Evolutionary conservation across 2,797 vertebrate genomes (phyloP).

Genomic region (Leptoclinus maculatus): DNA sequence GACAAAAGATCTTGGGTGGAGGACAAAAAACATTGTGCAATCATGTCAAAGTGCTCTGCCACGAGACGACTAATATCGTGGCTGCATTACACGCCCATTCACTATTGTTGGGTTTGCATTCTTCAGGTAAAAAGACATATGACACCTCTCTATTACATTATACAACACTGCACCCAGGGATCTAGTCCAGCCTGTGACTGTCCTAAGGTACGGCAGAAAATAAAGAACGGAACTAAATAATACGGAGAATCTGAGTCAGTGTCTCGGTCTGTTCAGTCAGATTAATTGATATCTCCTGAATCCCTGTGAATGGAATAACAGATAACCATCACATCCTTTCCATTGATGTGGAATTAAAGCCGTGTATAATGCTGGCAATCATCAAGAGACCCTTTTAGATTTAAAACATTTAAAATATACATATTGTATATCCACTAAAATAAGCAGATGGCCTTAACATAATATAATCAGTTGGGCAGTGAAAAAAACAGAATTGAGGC

Average conservation of each 20-base stretch:
- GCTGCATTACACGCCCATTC: slow-evolving; percentile 62
- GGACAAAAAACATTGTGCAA: slow-evolving; percentile 64
- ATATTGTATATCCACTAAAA: not conserved
- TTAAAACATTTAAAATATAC: not conserved
- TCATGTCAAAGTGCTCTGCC: slow-evolving; percentile 28
- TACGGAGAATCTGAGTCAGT: not conserved
- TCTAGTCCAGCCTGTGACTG: not conserved
- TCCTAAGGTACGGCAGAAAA: not conserved
- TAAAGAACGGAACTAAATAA: not conserved
- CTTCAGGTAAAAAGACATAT: slow-evolving; percentile 37
- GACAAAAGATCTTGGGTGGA: slow-evolving; percentile 68
- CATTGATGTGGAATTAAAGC: slow-evolving; percentile 15
- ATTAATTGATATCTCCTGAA: not conserved
- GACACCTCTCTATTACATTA: slow-evolving; percentile 30
- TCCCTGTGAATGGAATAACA: slow-evolving; percentile 16
- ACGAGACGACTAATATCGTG: slow-evolving; percentile 55
- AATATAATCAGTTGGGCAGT: not conserved
- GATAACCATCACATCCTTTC: not conserved
- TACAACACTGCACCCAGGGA: slow-evolving; percentile 17
- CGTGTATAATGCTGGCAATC: not conserved
- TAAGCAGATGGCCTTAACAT: not conserved
- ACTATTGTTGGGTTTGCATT: slow-evolving; percentile 62
- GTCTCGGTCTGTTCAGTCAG: not conserved
- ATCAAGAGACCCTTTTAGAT: not conserved
- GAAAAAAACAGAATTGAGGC: not conserved